A percentile compares a stretch with the other conserved stretches of the same genome.
These are phyloP conservation scores for Salvelinus fontinalis DNA, from an alignment of 2,113 vertebrate species.

Conservation along the genomic window DNA sequence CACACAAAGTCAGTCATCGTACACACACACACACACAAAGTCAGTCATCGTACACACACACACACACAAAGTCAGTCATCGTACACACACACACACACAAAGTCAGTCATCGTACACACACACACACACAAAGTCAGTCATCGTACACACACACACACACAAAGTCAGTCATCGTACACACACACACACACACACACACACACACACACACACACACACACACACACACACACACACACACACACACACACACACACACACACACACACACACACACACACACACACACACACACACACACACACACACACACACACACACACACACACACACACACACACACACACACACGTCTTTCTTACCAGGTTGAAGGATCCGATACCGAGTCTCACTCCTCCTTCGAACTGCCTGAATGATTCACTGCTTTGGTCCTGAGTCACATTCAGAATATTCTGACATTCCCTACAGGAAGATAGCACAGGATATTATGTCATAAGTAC, in stretches of 20 bases:
- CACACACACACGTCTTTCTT: constrained; percentile 33
- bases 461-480: constrained; percentile 66
- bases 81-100: not conserved
- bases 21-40: not conserved
- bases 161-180: too few species aligned
- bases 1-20: too few species aligned
- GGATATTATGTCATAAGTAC: not conserved
- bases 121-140: not conserved
- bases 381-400: constrained; percentile 93
- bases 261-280: not conserved
- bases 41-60: too few species aligned
- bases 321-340: not conserved
- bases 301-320: not conserved
- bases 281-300: not conserved
- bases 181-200: too few species aligned
- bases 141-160: not conserved
- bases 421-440: constrained; percentile 73
- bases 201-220: too few species aligned
- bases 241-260: too few species aligned
- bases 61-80: too few species aligned
- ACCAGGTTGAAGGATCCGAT: constrained; percentile 97
- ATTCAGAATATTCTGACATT: constrained; percentile 87
- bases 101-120: too few species aligned
- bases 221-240: not conserved
- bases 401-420: constrained; percentile 86